Evolutionary conservation across 2,888 invertebrate species (phyloP), one percentile per base, ranked within the genome.

Genomic region (Aradus depressus): DNA sequence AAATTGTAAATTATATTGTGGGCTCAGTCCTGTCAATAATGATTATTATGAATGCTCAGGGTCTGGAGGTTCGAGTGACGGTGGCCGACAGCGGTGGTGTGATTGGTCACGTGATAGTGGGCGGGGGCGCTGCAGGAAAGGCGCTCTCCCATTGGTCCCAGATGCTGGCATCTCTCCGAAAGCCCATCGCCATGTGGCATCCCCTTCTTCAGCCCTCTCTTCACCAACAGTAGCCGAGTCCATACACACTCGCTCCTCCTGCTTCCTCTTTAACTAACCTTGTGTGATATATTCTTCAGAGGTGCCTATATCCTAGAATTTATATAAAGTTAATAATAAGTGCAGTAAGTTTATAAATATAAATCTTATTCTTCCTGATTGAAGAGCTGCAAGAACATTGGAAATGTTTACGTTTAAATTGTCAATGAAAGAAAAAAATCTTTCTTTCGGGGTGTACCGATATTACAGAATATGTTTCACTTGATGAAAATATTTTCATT

Each of bases 111-210:
- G 80, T 87, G 48, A 81, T 86, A 55, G 78, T 86, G 14, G 85
- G 86, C 21, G 76, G 81, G 32, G 77, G 78, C 62, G 78, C 82
- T 12, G 75, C 76, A 32, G 86, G 86, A 50, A 75, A 81, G 62
- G 77, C 84, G 2, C 65, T 83, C 45, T 76, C 79, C 21, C 87
- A 87, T 64, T 87, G 86, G 86, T 81, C 82, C 64, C 85, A 86
- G 69, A 87, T 87, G 86, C 72, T 87, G 64, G 75, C 81, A 28
- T 81, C 84, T 16, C 71, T 84, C 39, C 74, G 86, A 56, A 85
- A 84, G 64, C 86, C 86, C 1, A 79, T 85, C 6, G 82, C 84
- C 26, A 86, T 86, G 85, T 87, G 87, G 86, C 87, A 87, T 67
- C 77, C 80, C 28, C 69, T 87, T 16, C 43, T 55, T 25, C 50